These are phyloP conservation scores for Temnothorax unifasciatus DNA, from an alignment of 2,888 invertebrate species.

Conservation along the genomic window DNA sequence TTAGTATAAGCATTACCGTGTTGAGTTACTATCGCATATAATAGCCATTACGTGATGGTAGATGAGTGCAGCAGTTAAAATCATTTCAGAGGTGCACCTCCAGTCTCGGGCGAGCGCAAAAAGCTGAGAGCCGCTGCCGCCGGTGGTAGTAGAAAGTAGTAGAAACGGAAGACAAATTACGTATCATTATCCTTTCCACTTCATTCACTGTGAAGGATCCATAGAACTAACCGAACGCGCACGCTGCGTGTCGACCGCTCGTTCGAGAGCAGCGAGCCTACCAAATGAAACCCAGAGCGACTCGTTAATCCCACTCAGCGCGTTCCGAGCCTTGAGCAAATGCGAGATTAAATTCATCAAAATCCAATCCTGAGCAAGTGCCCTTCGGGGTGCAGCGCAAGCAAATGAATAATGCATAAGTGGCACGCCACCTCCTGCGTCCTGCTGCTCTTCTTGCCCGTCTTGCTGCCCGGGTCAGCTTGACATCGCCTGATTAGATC, in stretches of 20 bases:
- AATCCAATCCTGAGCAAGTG: constrained; percentile 83
- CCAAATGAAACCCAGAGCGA: constrained; percentile 67
- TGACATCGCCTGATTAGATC: constrained; percentile 78
- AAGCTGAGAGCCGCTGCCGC: constrained; percentile 63
- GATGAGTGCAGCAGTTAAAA: constrained; percentile 25
- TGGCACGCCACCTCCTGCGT: constrained; percentile 72
- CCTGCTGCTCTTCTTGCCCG: constrained; percentile 63
- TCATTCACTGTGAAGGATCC: constrained; percentile 52
- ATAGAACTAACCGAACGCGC: constrained; percentile 42
- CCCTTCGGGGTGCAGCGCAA: constrained; percentile 78
- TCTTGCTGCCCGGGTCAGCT: constrained; percentile 67
- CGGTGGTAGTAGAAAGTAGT: constrained; percentile 60
- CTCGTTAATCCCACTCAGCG: constrained; percentile 82
- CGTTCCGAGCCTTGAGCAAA: constrained; percentile 79
- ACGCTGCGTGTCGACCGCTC: constrained; percentile 41
- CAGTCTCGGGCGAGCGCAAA: constrained; percentile 30
- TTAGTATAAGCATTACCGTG: constrained; percentile 23
- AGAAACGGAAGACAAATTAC: constrained; percentile 58
- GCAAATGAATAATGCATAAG: constrained; percentile 83
- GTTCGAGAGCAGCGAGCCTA: constrained; percentile 11
- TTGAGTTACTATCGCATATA: constrained; percentile 33
- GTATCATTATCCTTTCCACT: constrained; percentile 58
- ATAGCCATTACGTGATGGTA: constrained; percentile 36
- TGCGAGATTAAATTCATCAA: constrained; percentile 86
- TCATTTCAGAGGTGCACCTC: constrained; percentile 27